Evolutionary conservation across 2,797 vertebrate genomes (phyloP), one percentile per base, ranked within the genome.

Genomic region (Meda fulgida): DNA sequence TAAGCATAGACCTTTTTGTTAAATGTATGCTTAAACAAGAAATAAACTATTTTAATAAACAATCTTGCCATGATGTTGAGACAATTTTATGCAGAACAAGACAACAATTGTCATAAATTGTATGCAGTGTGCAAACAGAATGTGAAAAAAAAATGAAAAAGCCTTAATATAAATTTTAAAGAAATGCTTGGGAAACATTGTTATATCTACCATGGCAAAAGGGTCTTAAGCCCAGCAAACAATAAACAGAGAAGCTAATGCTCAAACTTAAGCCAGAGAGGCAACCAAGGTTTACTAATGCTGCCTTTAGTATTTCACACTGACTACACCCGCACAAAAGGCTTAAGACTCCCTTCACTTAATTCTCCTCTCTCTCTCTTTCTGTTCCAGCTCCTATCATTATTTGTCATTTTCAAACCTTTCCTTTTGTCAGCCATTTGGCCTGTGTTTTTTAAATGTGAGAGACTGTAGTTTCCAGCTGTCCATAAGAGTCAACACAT

Each of bases 261-360:
- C 79, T 80, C 55, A 84, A 73, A 86, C 77, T 83, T 86, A 83
- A 80, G 73, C 70, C 82, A 84, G 65, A 83, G 66, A 86, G 72
- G 78, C 89, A 89, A 86, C 84, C 81, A 84, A 87, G 81, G 75
- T 86, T 87, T 83, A 80, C 88, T 89, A 90, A 90, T 88, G 67
- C 87, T 84, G 43, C 58, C 81, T 84, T 88, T 87, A 88, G 78
- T 85, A 83, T 91, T 89, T 89, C 83, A 84, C 85, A 80, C 84
- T 83, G 69, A 80, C 84, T 87, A 81, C 84, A 73, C 66, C 77
- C 58, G 78, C 71, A 87, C 86, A 89, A 89, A 77, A 81, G 69
- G 72, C 80, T 87, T 78, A 81, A 87, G 78, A 36, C 72, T 82
- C 60, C 31, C 40, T 38, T 69, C 88, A 82, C 73, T 84, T 53